A percentile compares a stretch with the other conserved stretches of the same genome.
phyloP scores from a whole-genome alignment of 2,888 invertebrate species.

The Habrosyne pyritoides region DNA sequence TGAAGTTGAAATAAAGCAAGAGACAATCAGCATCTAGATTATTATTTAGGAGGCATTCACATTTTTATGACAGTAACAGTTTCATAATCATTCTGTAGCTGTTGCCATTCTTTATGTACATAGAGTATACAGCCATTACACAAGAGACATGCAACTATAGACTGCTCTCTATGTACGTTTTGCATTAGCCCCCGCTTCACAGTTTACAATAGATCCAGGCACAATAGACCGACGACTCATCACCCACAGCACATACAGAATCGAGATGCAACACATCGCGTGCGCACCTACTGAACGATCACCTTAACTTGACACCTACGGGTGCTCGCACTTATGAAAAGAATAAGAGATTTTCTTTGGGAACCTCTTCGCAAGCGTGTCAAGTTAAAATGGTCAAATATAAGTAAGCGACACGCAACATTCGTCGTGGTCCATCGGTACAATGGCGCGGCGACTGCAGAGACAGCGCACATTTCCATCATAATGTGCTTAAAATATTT shows the following conservation, averaged over 20 bases:
- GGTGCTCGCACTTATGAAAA: slow-evolving; percentile 14
- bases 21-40: no score
- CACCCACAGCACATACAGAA: slow-evolving; percentile 59
- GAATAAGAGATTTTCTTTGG: slow-evolving; percentile 5
- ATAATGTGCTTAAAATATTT: slow-evolving; percentile 79
- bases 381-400: slow-evolving; percentile 32
- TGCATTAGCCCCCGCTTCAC: slow-evolving; percentile 38
- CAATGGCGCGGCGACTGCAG: slow-evolving; percentile 63
- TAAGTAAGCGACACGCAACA: slow-evolving; percentile 51
- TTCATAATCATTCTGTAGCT: no score
- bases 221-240: slow-evolving; percentile 50
- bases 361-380: slow-evolving; percentile 20
- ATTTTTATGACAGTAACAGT: neutral
- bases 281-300: slow-evolving; percentile 44
- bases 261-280: slow-evolving; percentile 64
- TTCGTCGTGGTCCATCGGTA: slow-evolving; percentile 67
- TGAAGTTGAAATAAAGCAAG: no score
- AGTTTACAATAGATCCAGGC: slow-evolving; percentile 32
- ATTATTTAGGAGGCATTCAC: no score
- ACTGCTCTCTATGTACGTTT: slow-evolving; percentile 24
- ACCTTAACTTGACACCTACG: slow-evolving; percentile 39
- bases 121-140: neutral
- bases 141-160: neutral
- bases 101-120: no score
- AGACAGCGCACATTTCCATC: slow-evolving; percentile 73